phyloP scores from a whole-genome alignment of 2,888 invertebrate genomes.

The Cheiracanthium punctorium region DNA sequence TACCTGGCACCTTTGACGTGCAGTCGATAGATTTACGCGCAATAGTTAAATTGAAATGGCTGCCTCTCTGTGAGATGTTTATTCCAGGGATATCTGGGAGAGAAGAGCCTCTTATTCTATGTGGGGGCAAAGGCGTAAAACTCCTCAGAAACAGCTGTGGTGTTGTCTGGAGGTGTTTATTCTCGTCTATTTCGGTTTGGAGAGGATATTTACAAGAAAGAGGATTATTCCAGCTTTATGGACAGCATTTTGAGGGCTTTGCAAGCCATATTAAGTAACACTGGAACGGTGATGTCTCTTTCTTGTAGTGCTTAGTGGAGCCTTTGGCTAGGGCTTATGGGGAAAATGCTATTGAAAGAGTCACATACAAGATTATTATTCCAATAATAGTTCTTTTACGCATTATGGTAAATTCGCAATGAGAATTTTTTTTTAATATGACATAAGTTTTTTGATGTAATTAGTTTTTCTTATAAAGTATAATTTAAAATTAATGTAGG shows the following conservation, averaged over 20 bases:
- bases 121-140: background rate
- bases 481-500: no score
- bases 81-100: background rate
- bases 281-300: no score
- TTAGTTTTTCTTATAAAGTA: no score
- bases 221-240: background rate
- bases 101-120: background rate
- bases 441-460: no score
- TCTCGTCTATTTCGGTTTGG: background rate
- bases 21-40: slow-evolving; percentile 9
- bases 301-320: no score
- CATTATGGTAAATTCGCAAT: no score
- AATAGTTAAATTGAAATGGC: slow-evolving; percentile 9
- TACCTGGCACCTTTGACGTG: background rate
- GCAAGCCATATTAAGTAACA: background rate
- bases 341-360: no score
- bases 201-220: background rate
- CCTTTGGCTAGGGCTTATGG: no score
- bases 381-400: no score
- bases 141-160: slow-evolving; percentile 3
- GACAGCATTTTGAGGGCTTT: background rate
- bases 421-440: no score
- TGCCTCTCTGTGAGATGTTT: background rate
- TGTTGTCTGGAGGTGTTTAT: background rate
- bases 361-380: no score